Conservation (phyloP, 92 coral and sea anemone species). For the Blastomussa wellsi region DNA sequence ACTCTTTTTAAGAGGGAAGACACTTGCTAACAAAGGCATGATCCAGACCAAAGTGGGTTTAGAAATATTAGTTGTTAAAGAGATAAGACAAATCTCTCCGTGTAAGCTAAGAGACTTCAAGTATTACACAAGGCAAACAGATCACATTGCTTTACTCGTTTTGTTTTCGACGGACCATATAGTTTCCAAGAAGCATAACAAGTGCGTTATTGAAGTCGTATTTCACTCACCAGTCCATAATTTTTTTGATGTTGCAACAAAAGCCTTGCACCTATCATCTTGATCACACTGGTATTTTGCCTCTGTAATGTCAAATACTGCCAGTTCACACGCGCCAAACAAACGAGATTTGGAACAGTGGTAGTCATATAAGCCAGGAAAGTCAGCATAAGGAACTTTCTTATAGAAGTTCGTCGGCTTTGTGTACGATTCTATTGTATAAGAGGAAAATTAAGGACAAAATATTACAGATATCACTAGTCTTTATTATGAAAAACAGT, state of each 20-base stretch:
- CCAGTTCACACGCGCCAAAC: constrained; percentile 74
- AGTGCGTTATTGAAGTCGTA: neutral
- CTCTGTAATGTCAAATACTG: constrained; percentile 74
- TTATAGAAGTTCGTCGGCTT: constrained; percentile 17
- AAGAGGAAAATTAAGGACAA: neutral
- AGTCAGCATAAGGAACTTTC: constrained; percentile 71
- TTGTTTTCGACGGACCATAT: too few relatives aligned
- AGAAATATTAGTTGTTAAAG: too few relatives aligned
- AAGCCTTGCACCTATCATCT: constrained; percentile 76
- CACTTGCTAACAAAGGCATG: too few relatives aligned
- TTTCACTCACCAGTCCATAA: constrained; percentile 82
- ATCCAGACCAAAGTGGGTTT: too few relatives aligned
- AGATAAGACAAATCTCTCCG: too few relatives aligned
- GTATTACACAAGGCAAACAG: too few relatives aligned
- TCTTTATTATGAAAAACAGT: too few relatives aligned
- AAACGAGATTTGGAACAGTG: constrained; percentile 70
- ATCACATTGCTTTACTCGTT: too few relatives aligned
- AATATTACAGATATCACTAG: neutral
- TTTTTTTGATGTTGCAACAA: constrained; percentile 68
- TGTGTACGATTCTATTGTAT: constrained; percentile 15
- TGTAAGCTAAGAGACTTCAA: too few relatives aligned
- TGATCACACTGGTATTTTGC: constrained; percentile 78
- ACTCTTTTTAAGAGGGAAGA: too few relatives aligned
- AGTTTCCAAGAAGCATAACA: neutral
- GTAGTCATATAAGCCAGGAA: constrained; percentile 87